Evolutionary conservation across 2,113 vertebrate species (phyloP), one percentile per base, ranked within the genome.

Genomic region (Ammodramus savannarum): DNA sequence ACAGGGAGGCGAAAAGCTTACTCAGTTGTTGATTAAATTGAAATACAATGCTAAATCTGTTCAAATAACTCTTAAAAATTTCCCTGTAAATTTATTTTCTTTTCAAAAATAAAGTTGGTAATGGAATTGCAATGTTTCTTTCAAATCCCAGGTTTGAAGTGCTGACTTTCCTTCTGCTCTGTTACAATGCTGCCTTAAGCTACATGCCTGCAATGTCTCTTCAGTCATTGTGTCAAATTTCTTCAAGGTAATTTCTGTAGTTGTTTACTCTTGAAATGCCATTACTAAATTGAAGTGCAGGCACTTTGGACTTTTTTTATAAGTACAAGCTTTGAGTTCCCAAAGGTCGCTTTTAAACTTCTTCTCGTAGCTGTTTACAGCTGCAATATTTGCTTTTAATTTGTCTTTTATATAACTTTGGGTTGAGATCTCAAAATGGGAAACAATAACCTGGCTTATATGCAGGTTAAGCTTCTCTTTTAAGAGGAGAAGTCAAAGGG

Each of bases 181-280:
- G 99, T 96, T 99, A 99, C 97, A 99, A 99, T 57, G 98, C 99
- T 96, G 98, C 99, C 94, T 98, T 99, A 97, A 99, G 98, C 96
- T 98, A 99, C 97, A 98, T 99, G 99, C 98, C 98, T 93, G 86
- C 98, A 90, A 98, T 98, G 91, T 99, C 99, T 92, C 98, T 99
- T 91, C 99, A 99, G 90, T 99, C 99, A 8, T 97, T 99, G 90
- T 99, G 99, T 97, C 99, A 99, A 14, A 98, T 99, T 95, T 99
- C 98, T 96, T 99, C 99, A 97, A 99, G 99, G 99, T 99, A 98
- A 98, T 94, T 93, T 83, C 75, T 79, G 17, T 55, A 41, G 34
- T 17, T 92, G 36, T 38, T 78, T 87, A 62, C 32, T 66, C 13
- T 95, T 73, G 25, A 63, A 93, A 23, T 39, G 32, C 10, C 20